Percentiles rank a stretch among this genome's conserved stretches.
These are phyloP conservation scores for Silurus meridionalis DNA, from an alignment of 2,113 vertebrate genomes.

Conservation along the genomic window DNA sequence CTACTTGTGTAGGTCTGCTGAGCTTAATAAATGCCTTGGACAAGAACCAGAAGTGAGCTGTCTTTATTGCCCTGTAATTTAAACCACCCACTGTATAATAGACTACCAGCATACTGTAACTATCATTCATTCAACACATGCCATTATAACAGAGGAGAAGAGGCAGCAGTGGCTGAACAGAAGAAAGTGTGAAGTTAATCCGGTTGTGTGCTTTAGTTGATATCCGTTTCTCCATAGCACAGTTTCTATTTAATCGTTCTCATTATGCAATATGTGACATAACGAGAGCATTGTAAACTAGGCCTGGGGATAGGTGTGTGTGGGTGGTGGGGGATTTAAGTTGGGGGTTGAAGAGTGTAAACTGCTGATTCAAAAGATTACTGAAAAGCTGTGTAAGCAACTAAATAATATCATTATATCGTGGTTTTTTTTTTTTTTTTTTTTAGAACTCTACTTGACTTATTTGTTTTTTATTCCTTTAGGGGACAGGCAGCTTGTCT, in stretches of 20 bases:
- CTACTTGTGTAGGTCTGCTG: conserved; percentile 21
- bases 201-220: conserved; percentile 12
- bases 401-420: neutral
- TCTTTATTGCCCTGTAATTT: conserved; percentile 47
- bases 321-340: neutral
- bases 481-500: neutral
- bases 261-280: neutral
- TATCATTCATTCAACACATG: conserved; percentile 9
- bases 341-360: conserved; percentile 7
- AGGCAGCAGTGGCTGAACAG: neutral
- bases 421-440: neutral
- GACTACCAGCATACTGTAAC: conserved; percentile 24
- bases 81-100: conserved; percentile 13
- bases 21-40: conserved; percentile 54
- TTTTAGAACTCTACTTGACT: too few relatives aligned
- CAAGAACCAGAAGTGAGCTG: conserved; percentile 38
- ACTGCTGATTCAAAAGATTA: conserved; percentile 12
- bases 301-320: neutral
- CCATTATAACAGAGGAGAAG: conserved; percentile 17
- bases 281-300: conserved; percentile 36
- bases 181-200: neutral
- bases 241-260: conserved; percentile 25
- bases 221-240: conserved; percentile 13
- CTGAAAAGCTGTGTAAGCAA: conserved; percentile 2
- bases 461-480: too few relatives aligned